Conservation (phyloP, 2,888 invertebrate species). For the Trissolcus brochymenae region DNA sequence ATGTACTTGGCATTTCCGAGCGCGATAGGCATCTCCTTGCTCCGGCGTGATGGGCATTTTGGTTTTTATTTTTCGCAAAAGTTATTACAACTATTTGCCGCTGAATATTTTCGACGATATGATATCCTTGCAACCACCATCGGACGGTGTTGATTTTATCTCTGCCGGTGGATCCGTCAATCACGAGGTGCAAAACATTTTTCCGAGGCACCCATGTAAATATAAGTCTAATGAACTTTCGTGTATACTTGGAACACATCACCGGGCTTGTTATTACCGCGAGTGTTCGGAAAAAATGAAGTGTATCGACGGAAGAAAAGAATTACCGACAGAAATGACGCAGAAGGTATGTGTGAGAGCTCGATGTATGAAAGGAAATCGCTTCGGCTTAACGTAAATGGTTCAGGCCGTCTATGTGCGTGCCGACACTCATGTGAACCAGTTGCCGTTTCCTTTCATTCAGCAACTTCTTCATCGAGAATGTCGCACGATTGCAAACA, state of each 20-base stretch:
- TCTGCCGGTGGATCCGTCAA: too few relatives aligned
- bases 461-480: constrained; percentile 71
- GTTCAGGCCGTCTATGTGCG: constrained; percentile 64
- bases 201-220: too few relatives aligned
- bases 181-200: too few relatives aligned
- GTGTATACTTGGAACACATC: too few relatives aligned
- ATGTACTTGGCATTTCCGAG: constrained; percentile 66
- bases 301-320: constrained; percentile 57
- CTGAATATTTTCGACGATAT: constrained; percentile 32
- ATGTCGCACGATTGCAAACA: constrained; percentile 70
- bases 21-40: constrained; percentile 58
- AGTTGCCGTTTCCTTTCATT: constrained; percentile 72
- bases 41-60: constrained; percentile 30
- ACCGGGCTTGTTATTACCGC: constrained; percentile 42
- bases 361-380: constrained; percentile 70
- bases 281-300: constrained; percentile 55
- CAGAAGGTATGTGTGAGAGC: constrained; percentile 66
- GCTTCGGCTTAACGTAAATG: constrained; percentile 70
- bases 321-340: constrained; percentile 54
- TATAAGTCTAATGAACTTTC: too few relatives aligned
- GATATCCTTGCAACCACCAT: constrained; percentile 7
- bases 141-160: too few relatives aligned
- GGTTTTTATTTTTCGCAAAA: constrained; percentile 53
- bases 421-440: constrained; percentile 71
- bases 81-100: constrained; percentile 50